Evolutionary conservation across 2,113 vertebrate species (phyloP).

Genomic region (Mobula hypostoma): DNA sequence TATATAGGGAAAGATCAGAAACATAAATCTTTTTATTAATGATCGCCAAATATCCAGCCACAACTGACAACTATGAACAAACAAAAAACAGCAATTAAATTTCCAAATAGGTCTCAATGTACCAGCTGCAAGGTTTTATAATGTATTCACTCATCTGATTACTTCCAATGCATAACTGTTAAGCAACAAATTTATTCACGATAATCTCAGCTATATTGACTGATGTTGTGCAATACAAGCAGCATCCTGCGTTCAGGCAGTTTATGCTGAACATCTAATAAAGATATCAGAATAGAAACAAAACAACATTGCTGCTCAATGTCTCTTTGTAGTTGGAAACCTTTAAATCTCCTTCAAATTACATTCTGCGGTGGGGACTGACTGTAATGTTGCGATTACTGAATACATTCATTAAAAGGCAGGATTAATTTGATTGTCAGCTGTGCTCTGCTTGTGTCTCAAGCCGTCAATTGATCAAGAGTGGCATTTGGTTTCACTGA

Average conservation of each 20-base stretch:
- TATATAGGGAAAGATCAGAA: neutral
- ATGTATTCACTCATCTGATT: neutral
- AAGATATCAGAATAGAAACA: neutral
- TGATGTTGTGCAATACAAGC: neutral
- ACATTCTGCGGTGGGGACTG: neutral
- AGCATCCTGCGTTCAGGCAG: neutral
- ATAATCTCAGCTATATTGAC: neutral
- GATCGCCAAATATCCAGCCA: too few relatives aligned
- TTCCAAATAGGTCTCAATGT: neutral
- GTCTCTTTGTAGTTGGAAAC: conserved; percentile 16
- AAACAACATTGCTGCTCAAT: neutral
- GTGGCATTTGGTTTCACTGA: conserved; percentile 14
- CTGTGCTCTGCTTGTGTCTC: neutral
- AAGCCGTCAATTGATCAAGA: conserved; percentile 5
- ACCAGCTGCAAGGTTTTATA: conserved; percentile 7
- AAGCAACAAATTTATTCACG: neutral
- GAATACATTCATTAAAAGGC: neutral
- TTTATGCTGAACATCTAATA: neutral
- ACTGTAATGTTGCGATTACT: neutral
- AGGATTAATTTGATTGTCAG: conserved; percentile 22
- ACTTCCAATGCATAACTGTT: neutral
- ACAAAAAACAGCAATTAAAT: neutral
- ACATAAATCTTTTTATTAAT: neutral
- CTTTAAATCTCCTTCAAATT: conserved; percentile 18
- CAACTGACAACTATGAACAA: neutral